These are phyloP conservation scores for Neoitamus cyanurus DNA, from an alignment of 2,888 invertebrate genomes.

Conservation along the genomic window DNA sequence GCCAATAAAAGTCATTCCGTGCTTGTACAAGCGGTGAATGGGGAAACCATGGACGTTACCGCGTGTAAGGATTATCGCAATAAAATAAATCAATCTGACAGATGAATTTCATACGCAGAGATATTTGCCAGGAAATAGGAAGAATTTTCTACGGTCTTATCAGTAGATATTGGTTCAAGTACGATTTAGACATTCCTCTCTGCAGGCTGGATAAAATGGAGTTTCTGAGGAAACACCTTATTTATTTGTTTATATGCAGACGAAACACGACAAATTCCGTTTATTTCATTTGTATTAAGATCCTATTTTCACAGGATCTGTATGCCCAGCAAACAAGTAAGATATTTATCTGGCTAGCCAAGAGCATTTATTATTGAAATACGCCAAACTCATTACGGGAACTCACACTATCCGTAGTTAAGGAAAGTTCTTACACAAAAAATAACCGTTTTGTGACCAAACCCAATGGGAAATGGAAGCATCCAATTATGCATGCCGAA, in stretches of 20 bases:
- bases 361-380: no score
- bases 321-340: no score
- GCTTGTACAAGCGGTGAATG: background rate
- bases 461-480: no score
- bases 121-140: background rate
- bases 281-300: no score
- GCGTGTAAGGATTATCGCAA: background rate
- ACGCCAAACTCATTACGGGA: no score
- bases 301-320: no score
- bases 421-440: no score
- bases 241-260: background rate
- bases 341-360: no score
- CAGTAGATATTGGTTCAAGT: background rate
- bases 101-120: background rate
- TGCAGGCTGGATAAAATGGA: background rate
- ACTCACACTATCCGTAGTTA: no score
- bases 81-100: constrained; percentile 1
- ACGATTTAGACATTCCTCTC: background rate
- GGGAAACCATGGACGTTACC: background rate
- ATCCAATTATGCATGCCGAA: no score
- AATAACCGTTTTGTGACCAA: no score
- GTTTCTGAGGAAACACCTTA: background rate
- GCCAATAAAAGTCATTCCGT: constrained; percentile 9
- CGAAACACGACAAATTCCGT: background rate
- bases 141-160: background rate